Evolutionary conservation across 1,140 invertebrate species (phyloP).

Genomic region (Drosophila orosa): DNA sequence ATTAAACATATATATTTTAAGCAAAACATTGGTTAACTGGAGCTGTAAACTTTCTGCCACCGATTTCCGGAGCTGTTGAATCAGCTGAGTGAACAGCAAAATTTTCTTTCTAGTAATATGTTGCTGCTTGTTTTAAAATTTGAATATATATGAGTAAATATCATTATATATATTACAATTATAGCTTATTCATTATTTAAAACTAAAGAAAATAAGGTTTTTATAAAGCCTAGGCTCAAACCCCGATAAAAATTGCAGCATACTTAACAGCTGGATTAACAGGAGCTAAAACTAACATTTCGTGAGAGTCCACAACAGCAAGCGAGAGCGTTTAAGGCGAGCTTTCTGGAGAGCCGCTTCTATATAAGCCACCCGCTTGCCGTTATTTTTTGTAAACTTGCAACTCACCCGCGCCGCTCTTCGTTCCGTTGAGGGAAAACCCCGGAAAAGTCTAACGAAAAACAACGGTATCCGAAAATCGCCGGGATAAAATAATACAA

Average conservation of each 20-base stretch:
- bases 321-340: neutral
- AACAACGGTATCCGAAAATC: constrained; percentile 17
- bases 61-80: neutral
- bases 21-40: neutral
- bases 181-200: neutral
- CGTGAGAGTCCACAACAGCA: neutral
- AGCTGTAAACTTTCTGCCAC: neutral
- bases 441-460: constrained; percentile 10
- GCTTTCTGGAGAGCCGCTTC: constrained; percentile 19
- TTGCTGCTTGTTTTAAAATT: neutral
- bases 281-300: neutral
- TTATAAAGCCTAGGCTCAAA: neutral
- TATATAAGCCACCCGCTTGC: constrained; percentile 29
- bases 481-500: constrained; percentile 18
- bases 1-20: neutral
- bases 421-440: constrained; percentile 1
- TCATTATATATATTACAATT: too few species aligned
- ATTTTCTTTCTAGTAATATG: neutral
- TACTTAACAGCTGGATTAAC: neutral
- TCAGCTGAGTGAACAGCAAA: constrained; percentile 3
- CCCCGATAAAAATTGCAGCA: neutral
- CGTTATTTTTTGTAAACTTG: constrained; percentile 19
- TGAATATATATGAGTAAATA: too few species aligned
- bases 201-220: neutral
- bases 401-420: constrained; percentile 18